phyloP scores from a whole-genome alignment of 2,113 vertebrate species.

The Ahaetulla prasina region DNA sequence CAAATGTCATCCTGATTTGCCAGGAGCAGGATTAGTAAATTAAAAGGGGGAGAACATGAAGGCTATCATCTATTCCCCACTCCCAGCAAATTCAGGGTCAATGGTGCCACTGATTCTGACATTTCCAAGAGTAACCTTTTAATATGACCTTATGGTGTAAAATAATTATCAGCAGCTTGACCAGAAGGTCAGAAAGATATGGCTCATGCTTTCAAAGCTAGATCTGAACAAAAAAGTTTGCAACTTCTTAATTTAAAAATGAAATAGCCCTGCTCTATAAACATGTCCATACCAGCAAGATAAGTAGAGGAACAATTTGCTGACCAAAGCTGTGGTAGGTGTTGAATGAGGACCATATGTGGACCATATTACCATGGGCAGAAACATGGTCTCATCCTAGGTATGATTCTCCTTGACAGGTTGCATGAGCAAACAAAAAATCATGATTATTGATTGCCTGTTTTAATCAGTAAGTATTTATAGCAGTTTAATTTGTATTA shows the following conservation, averaged over 20 bases:
- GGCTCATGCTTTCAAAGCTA: neutral
- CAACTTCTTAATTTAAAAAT: neutral
- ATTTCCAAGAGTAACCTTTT: constrained; percentile 1
- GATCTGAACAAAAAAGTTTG: neutral
- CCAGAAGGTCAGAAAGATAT: constrained; percentile 7
- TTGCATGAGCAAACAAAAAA: neutral
- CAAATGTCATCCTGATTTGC: neutral
- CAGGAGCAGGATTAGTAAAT: neutral
- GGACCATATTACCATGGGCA: neutral
- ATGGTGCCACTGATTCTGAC: constrained; percentile 2
- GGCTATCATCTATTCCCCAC: neutral
- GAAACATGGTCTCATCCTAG: neutral
- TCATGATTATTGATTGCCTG: neutral
- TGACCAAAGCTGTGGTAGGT: neutral
- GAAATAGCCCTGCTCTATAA: neutral
- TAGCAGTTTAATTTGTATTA: neutral
- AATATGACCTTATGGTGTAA: neutral
- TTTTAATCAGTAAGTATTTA: neutral
- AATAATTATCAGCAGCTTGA: constrained; percentile 10
- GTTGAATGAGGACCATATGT: neutral
- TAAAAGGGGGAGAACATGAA: neutral
- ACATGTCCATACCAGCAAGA: neutral
- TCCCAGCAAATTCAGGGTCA: neutral
- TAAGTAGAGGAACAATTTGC: neutral
- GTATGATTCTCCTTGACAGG: neutral